These are phyloP conservation scores for Acanthosoma haemorrhoidale DNA, from an alignment of 2,888 invertebrate species.

Conservation along the genomic window DNA sequence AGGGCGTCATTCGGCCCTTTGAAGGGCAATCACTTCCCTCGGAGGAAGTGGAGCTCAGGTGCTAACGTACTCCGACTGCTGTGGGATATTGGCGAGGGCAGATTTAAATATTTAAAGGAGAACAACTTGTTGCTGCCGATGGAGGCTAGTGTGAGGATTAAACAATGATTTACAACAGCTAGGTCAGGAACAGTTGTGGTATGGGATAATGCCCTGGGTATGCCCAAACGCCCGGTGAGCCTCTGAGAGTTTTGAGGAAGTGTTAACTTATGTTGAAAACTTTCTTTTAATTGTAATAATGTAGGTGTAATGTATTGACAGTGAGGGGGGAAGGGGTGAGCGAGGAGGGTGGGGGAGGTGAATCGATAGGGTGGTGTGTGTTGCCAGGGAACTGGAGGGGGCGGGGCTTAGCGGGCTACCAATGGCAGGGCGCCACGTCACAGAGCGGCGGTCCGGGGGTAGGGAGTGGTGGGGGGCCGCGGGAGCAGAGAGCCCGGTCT, in stretches of 20 bases:
- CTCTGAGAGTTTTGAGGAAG: background rate
- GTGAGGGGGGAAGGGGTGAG: constrained; percentile 30
- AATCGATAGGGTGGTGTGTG: constrained; percentile 38
- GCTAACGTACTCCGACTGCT: background rate
- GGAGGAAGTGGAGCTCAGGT: background rate
- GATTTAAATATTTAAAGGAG: constrained; percentile 21
- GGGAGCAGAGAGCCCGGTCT: constrained; percentile 41
- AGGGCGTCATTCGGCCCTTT: background rate
- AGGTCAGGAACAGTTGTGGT: background rate
- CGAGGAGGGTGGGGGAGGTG: constrained; percentile 29
- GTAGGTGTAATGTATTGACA: constrained; percentile 41
- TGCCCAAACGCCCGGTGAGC: background rate
- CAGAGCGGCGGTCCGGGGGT: constrained; percentile 46
- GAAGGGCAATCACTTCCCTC: too few species aligned
- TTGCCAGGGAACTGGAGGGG: constrained; percentile 39
- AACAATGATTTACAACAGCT: constrained; percentile 15
- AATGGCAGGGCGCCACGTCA: constrained; percentile 40
- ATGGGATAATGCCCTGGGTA: background rate
- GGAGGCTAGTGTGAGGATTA: constrained; percentile 25
- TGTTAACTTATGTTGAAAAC: constrained; percentile 31
- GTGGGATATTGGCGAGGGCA: background rate
- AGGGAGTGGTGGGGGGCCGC: constrained; percentile 46
- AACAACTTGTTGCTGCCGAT: constrained; percentile 26
- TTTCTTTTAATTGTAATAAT: constrained; percentile 41
- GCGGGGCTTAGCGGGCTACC: constrained; percentile 40